phyloP scores from a whole-genome alignment of 23 tunicate species.

The Phallusia fumigata region DNA sequence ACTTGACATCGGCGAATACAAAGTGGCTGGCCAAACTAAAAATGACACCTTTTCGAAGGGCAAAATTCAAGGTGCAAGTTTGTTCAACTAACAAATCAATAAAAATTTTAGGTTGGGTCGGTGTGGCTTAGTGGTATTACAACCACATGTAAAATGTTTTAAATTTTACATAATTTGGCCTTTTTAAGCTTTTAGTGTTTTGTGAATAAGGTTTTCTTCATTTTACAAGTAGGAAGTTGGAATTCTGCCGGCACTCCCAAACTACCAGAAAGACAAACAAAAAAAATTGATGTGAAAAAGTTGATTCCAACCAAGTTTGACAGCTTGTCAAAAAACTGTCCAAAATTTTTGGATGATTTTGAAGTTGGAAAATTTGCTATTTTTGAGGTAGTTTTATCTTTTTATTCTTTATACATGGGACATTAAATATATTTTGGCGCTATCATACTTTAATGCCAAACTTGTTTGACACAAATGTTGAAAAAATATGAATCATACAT shows the following conservation, averaged over 20 bases:
- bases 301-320: background rate
- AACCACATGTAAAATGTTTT: too few relatives aligned
- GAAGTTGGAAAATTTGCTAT: constrained; percentile 50
- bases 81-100: background rate
- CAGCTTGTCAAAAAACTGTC: constrained; percentile 34
- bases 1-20: constrained; percentile 27
- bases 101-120: too few relatives aligned
- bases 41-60: constrained; percentile 34
- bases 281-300: background rate
- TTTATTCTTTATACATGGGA: too few relatives aligned
- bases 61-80: constrained; percentile 34
- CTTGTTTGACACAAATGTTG: too few relatives aligned
- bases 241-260: background rate
- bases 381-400: constrained; percentile 9
- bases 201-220: too few relatives aligned
- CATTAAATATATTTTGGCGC: too few relatives aligned
- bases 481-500: too few relatives aligned
- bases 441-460: too few relatives aligned
- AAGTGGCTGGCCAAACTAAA: background rate
- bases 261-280: background rate
- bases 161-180: too few relatives aligned
- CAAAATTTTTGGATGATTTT: constrained; percentile 35
- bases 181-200: too few relatives aligned
- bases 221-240: background rate
- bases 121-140: too few relatives aligned